A percentile compares a stretch with the other conserved stretches of the same genome.
Conservation (phyloP, 2,797 vertebrate species). For the Alcedo atthis region DNA sequence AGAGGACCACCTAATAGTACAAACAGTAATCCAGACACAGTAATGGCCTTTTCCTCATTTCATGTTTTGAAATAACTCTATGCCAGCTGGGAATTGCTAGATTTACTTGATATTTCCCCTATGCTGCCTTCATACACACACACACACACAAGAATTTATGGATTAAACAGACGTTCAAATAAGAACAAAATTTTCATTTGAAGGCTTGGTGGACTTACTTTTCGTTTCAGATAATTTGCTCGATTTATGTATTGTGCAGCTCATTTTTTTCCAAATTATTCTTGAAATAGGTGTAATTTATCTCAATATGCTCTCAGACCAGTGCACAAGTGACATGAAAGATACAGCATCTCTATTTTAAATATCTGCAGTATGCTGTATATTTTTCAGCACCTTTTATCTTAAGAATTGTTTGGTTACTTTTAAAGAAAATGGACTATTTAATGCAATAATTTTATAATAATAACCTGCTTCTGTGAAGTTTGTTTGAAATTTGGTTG, state of each 20-base stretch:
- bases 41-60: background rate
- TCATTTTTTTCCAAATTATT: background rate
- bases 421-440: background rate
- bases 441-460: background rate
- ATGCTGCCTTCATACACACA: background rate
- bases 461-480: background rate
- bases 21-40: background rate
- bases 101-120: background rate
- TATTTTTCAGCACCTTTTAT: background rate
- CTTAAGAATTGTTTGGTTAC: background rate
- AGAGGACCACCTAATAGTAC: background rate
- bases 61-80: background rate
- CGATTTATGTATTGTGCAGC: background rate
- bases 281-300: conserved; percentile 22
- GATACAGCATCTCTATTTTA: background rate
- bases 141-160: background rate
- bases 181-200: background rate
- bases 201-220: background rate
- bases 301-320: background rate
- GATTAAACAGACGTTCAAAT: background rate
- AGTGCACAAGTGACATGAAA: background rate
- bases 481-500: background rate
- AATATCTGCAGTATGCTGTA: background rate
- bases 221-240: background rate
- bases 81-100: background rate